Base-by-base conservation (phyloP, 2,797 vertebrate species). In the Morus bassanus region DNA sequence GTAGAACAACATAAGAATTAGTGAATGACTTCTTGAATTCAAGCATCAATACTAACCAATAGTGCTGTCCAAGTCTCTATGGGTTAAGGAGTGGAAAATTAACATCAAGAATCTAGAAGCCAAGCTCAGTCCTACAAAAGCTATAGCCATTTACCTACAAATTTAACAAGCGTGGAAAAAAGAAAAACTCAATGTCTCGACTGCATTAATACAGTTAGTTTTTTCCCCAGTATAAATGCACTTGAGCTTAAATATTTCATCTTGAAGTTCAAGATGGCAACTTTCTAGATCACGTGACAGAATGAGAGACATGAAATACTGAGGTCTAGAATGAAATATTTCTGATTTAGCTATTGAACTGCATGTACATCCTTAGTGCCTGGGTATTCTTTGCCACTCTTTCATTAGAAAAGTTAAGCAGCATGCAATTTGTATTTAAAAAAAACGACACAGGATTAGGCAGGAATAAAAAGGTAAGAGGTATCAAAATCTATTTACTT, bases 401-500 rank as follows among this genome's bases (percentile, higher is more conserved):
- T 48, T 51, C 73, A 72, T 57, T 64, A 93, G 65, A 41, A 33
- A 86, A 91, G 72, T 65, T 73, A 87, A 80, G 57, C 5, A 91
- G 69, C 23, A 80, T 13, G 28, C 35, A 82, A 22, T 23, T 95
- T 64, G 30, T 63, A 70, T 67, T 85, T 48, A 91, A 50, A 50
- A 50, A 50, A 95, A 43, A 43, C 15, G 14, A 43, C 13, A 0
- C 43, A 91, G 79, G 65, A 85, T 89, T 78, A 87, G 56, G 81
- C 54, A 92, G 50, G 57, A 59, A 81, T 77, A 88, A 95, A 95
- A 85, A 93, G 56, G 45, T 82, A 82, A 91, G 63, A 85, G 54
- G 43, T 46, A 91, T 73, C 43, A 45, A 45, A 45, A 19, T 45
- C 45, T 45, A 19, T 93, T 92, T 89, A 89, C 75, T 72, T 81